Evolutionary conservation across 2,797 vertebrate genomes (phyloP), one percentile per base, ranked within the genome.

Genomic region (Melanotaenia nigrans): DNA sequence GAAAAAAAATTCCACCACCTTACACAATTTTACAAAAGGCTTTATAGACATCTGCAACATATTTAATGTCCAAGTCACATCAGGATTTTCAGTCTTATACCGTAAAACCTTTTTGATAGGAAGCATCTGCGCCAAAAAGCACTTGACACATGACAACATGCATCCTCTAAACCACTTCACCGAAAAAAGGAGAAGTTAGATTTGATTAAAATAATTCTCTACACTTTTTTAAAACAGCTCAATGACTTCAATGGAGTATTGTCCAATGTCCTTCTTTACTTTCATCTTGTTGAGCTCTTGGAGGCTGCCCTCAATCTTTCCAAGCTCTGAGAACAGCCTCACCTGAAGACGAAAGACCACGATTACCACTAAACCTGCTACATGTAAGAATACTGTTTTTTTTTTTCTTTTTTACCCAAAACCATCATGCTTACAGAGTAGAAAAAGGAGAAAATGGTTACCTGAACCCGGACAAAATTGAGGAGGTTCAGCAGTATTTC

Each of bases 181-280:
- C 51, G 68, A 38, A 80, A 68, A 10, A 10, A 9, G 22, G 71
- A 32, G 35, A 56, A 78, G 8, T 45, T 72, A 65, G 32, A 71
- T 68, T 83, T 83, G 63, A 68, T 68, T 76, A 71, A 80, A 85
- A 85, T n/a, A 32, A 42, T 33, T 85, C 40, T 87, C 78, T 75
- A 79, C 40, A 86, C 22, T 47, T 59, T 84, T 85, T 79, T 95
- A 98, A 93, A 97, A 94, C 74, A 99, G 92, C 90, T 98, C 94
- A 63, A 99, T 92, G 55, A 99, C 90, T 95, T 99, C 97, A 62
- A 99, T 97, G 11, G 96, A 97, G 88, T 99, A 99, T 42, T 94
- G 92, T 66, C 93, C 94, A 14, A 79, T 33, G 12, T 95, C 93
- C 60, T 91, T 93, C 45, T 93, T 87, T 51, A 74, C 36, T 42